phyloP scores from a whole-genome alignment of 2,888 invertebrate species.

The Tipula helvola region DNA sequence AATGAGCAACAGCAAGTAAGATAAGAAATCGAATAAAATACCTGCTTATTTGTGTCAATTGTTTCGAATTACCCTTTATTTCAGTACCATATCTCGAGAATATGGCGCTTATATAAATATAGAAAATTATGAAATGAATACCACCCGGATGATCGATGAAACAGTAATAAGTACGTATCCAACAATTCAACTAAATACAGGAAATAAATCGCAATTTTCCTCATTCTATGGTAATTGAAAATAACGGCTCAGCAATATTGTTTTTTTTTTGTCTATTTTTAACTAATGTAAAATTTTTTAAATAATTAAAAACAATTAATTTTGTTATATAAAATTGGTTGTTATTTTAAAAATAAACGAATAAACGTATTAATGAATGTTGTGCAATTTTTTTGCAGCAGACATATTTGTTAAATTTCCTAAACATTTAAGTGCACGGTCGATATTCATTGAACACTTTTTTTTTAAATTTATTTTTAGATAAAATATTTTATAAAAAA shows the following conservation, averaged over 20 bases:
- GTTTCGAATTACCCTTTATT: background rate
- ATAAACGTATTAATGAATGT: background rate
- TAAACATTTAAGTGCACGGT: background rate
- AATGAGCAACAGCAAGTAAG: slow-evolving; percentile 5
- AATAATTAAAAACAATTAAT: background rate
- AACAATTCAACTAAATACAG: background rate
- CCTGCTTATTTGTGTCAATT: background rate
- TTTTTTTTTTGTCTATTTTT: background rate
- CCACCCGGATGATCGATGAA: background rate
- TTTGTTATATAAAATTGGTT: background rate
- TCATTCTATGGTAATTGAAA: slow-evolving; percentile 10
- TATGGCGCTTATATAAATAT: background rate
- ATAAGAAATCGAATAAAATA: background rate
- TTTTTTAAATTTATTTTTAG: background rate
- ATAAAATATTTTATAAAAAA: background rate
- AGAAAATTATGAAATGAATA: background rate
- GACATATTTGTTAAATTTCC: background rate
- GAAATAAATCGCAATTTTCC: background rate
- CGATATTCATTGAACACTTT: background rate
- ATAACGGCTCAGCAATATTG: background rate
- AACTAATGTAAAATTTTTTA: background rate
- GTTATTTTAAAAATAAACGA: background rate
- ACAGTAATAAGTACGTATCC: background rate
- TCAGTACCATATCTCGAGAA: slow-evolving; percentile 6
- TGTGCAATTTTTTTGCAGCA: background rate